Base-by-base conservation (phyloP, 2,888 invertebrate genomes). In the Agriopis leucophaearia region DNA sequence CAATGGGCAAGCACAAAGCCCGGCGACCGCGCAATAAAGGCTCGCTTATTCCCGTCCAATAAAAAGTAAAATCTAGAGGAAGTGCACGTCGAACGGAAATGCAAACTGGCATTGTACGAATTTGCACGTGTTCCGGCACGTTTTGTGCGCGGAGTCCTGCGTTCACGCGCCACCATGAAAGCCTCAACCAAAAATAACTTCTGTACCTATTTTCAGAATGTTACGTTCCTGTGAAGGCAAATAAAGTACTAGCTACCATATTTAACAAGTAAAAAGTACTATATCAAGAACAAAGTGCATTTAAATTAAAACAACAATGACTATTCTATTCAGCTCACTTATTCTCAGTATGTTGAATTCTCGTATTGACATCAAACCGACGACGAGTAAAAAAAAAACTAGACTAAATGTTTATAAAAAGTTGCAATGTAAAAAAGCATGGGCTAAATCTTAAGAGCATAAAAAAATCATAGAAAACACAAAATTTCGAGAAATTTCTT, bases 61-160 rank as follows among this genome's bases (percentile, higher is more conserved):
- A 92, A 94, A 91, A 93, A 92, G 91, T 91, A 93, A 94, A 92
- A 91, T 86, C 84, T 76, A 86, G 88, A 92, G 94, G 94, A 94
- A 94, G 93, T 94, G 93, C 94, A 93, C 85, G 89, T 73, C 66
- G 90, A 87, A 84, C 93, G 94, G 94, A 94, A 94, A 94, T 94
- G 94, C 94, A 94, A 93, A 94, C 90, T 90, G 85, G 83, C 84
- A 89, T 94, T 94, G 92, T 93, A 92, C 92, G 84, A 90, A 91
- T 81, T 86, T 92, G 92, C 94, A 93, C 94, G 94, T 93, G 94
- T 91, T 90, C 92, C 92, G 92, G 90, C 82, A 80, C 80, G 89
- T 90, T 92, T 89, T 92, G 89, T 91, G 84, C 84, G 83, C 84
- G 83, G 85, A 27, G 27, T 5, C 86, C 88, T 45, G 52, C 15